A percentile compares a stretch with the other conserved stretches of the same genome.
Evolutionary conservation across 2,888 invertebrate species (phyloP).

Genomic region (Vesta saturnalis): DNA sequence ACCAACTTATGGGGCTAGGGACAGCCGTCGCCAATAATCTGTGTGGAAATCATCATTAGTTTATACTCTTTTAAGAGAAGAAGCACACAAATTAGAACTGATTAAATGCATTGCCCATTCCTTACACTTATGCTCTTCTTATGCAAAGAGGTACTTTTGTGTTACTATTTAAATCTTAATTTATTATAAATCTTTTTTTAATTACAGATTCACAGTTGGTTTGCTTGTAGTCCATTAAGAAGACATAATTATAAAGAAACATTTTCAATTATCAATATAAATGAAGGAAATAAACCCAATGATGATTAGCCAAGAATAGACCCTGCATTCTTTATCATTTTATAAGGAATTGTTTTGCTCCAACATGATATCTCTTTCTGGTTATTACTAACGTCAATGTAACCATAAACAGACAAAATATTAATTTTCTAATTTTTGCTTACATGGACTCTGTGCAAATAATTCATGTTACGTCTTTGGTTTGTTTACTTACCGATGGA

Average conservation of each 20-base stretch:
- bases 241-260: background rate
- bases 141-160: background rate
- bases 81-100: background rate
- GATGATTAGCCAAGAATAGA: too few relatives aligned
- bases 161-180: background rate
- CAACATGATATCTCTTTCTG: too few relatives aligned
- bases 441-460: too few relatives aligned
- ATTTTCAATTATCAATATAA: background rate
- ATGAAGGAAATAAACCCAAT: background rate
- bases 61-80: constrained; percentile 1
- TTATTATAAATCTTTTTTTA: background rate
- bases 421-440: too few relatives aligned
- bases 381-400: too few relatives aligned
- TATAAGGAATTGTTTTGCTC: too few relatives aligned
- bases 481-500: too few relatives aligned
- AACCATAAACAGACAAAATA: too few relatives aligned
- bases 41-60: background rate
- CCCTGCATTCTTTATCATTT: too few relatives aligned
- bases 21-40: background rate
- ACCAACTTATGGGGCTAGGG: background rate
- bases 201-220: background rate
- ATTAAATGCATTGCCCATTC: constrained; percentile 3
- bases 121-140: background rate
- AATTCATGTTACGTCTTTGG: too few relatives aligned
- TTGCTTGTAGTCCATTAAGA: background rate